These are phyloP conservation scores for Hirundichthys speculiger DNA, from an alignment of 2,113 vertebrate species.

Conservation along the genomic window DNA sequence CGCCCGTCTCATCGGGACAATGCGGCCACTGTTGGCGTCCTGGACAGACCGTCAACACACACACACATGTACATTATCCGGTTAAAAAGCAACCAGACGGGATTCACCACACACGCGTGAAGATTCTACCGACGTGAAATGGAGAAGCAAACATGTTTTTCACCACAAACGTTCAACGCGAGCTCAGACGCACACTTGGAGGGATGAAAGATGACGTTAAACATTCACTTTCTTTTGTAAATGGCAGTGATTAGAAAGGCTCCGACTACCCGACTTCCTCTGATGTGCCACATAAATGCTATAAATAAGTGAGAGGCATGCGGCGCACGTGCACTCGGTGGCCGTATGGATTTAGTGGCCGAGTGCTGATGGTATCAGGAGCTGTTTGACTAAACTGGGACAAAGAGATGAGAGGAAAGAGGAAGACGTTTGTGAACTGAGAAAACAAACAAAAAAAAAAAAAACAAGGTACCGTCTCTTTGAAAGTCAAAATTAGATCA, in stretches of 20 bases:
- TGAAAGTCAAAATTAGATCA: constrained; percentile 43
- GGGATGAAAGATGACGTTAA: neutral
- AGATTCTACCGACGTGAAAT: constrained; percentile 24
- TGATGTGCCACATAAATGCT: constrained; percentile 45
- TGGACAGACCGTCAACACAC: constrained; percentile 19
- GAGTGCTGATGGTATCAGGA: constrained; percentile 34
- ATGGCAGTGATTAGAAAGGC: constrained; percentile 1
- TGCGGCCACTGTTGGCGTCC: constrained; percentile 62
- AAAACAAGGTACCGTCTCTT: constrained; percentile 29
- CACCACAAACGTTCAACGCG: neutral
- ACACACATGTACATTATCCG: neutral
- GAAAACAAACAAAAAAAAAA: too few relatives aligned
- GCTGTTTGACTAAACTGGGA: constrained; percentile 59
- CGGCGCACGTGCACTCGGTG: constrained; percentile 11
- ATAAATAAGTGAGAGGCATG: constrained; percentile 58
- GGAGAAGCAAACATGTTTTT: constrained; percentile 11
- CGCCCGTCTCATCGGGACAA: constrained; percentile 69
- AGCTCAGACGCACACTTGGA: neutral
- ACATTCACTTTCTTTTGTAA: neutral
- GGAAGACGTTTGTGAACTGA: constrained; percentile 6
- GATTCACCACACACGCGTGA: neutral
- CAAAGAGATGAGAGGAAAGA: constrained; percentile 43
- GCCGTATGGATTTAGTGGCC: constrained; percentile 13
- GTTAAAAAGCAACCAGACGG: too few relatives aligned
- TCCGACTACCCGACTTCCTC: constrained; percentile 43